Conservation (phyloP, 53 echinoderm and acorn worm genomes). For the Holothuria scabra region DNA sequence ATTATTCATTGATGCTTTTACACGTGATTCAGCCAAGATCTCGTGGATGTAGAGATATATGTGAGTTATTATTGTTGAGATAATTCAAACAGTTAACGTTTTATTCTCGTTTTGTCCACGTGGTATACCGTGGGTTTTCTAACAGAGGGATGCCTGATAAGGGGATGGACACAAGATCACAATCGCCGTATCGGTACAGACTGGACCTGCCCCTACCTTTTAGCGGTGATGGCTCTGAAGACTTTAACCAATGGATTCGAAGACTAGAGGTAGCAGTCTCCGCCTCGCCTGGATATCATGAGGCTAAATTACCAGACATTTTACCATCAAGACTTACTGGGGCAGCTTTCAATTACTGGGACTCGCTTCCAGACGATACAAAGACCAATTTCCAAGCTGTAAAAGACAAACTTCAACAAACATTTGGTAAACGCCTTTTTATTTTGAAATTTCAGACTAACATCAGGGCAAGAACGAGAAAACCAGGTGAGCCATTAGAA, state of each 20-base stretch:
- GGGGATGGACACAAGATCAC: no score
- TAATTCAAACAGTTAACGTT: no score
- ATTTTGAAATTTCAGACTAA: conserved; percentile 45
- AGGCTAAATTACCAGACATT: neutral
- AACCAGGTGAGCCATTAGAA: conserved; percentile 58
- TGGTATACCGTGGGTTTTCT: no score
- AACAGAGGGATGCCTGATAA: no score
- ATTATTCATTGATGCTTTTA: no score
- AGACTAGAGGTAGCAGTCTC: conserved; percentile 52
- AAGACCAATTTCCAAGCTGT: conserved; percentile 47
- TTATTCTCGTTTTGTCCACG: no score
- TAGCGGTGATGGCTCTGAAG: conserved; percentile 57
- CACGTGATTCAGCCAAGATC: no score
- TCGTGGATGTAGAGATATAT: no score
- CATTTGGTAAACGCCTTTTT: neutral
- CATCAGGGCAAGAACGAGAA: conserved; percentile 46
- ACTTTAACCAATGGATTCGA: conserved; percentile 56
- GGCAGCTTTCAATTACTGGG: conserved; percentile 49
- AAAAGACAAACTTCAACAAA: neutral
- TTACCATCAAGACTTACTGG: conserved; percentile 40
- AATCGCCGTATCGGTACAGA: no score
- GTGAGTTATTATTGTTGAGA: no score
- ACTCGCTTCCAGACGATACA: conserved; percentile 3
- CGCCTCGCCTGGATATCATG: neutral
- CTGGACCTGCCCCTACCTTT: conserved; percentile 54